phyloP scores from a whole-genome alignment of 2,113 vertebrate genomes.

The Gambusia affinis region DNA sequence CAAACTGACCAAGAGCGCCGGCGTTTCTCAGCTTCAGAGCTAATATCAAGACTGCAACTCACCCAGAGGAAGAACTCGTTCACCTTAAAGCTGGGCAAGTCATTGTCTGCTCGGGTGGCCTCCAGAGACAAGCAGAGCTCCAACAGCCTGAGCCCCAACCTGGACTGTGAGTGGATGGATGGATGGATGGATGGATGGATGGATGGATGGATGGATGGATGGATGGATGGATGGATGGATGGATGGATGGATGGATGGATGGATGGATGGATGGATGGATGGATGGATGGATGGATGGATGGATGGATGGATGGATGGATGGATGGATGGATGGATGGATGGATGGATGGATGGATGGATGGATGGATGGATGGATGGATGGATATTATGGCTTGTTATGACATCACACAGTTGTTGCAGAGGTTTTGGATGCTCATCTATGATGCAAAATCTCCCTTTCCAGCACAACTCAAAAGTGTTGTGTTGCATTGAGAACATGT shows the following conservation, averaged over 20 bases:
- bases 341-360: no score
- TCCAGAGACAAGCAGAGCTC: conserved; percentile 74
- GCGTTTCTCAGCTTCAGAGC: conserved; percentile 90
- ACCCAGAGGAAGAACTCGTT: conserved; percentile 85
- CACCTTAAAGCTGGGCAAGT: conserved; percentile 86
- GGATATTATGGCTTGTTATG: no score
- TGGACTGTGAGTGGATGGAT: conserved; percentile 72
- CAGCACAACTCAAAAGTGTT: no score
- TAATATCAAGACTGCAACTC: conserved; percentile 89
- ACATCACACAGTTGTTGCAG: no score
- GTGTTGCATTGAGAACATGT: no score
- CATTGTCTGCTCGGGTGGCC: conserved; percentile 80
- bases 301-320: conserved; percentile 21
- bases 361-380: no score
- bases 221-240: no score
- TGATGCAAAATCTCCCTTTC: no score
- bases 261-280: no score
- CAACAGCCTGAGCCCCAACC: conserved; percentile 64
- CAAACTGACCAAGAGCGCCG: conserved; percentile 82
- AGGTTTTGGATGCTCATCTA: no score
- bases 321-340: background rate
- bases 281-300: no score
- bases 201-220: no score
- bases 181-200: background rate
- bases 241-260: conserved; percentile 20